phyloP scores from a whole-genome alignment of 2,797 vertebrate genomes.

The Anabacerthia variegaticeps region DNA sequence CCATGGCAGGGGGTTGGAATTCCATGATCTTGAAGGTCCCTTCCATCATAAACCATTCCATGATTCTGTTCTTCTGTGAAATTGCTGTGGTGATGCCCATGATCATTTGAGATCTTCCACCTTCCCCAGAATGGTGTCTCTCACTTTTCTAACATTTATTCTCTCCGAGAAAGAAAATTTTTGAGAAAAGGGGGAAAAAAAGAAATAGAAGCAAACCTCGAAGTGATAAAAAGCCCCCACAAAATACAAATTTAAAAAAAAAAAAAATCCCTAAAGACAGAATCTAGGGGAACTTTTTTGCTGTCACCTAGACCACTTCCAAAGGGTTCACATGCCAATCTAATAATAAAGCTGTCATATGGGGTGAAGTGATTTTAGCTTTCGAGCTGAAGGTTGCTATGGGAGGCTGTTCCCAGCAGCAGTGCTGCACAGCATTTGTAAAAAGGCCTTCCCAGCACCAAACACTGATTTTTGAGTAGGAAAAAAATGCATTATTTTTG shows the following conservation, averaged over 20 bases:
- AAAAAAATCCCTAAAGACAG: not conserved
- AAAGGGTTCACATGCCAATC: conserved; percentile 21
- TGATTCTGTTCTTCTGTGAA: not conserved
- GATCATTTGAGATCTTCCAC: not conserved
- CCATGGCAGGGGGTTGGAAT: too few species aligned
- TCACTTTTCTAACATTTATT: not conserved
- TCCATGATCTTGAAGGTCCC: too few species aligned
- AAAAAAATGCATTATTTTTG: not conserved
- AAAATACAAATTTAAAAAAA: not conserved
- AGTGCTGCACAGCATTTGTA: not conserved
- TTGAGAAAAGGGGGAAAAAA: not conserved
- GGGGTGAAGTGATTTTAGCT: conserved; percentile 29
- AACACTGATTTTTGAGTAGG: conserved; percentile 20
- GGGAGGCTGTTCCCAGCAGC: conserved; percentile 41
- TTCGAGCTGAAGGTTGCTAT: conserved; percentile 49
- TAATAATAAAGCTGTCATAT: conserved; percentile 16
- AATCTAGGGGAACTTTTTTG: not conserved
- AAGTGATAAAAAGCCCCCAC: not conserved
- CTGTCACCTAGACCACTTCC: not conserved
- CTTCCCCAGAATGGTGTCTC: not conserved
- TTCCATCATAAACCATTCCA: too few species aligned
- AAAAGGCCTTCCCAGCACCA: conserved; percentile 5
- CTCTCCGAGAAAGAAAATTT: not conserved
- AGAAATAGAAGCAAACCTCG: not conserved
- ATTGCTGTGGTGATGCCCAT: not conserved